phyloP scores from a whole-genome alignment of 2,888 invertebrate species.

The Tryphoninae sp. region DNA sequence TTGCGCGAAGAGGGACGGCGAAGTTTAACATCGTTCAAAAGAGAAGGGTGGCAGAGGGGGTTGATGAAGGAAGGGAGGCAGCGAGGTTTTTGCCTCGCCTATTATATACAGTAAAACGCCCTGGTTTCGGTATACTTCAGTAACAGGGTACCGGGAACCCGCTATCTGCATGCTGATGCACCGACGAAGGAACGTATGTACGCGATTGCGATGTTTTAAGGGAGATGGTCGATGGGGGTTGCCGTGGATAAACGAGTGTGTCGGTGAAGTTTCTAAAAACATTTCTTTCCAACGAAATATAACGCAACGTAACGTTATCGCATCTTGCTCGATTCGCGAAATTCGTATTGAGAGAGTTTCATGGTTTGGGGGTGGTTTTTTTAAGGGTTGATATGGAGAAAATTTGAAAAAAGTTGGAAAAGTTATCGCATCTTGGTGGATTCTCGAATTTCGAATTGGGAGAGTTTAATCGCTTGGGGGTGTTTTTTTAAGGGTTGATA shows the following conservation, averaged over 20 bases:
- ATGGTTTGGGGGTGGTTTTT: too few species aligned
- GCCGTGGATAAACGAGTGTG: constrained; percentile 35
- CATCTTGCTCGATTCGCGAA: too few species aligned
- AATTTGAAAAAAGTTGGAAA: too few species aligned
- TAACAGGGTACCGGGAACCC: constrained; percentile 44
- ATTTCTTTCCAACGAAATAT: neutral
- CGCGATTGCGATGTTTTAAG: constrained; percentile 13
- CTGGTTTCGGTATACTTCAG: constrained; percentile 31
- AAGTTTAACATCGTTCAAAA: constrained; percentile 53
- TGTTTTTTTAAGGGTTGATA: neutral
- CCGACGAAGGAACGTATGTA: constrained; percentile 1
- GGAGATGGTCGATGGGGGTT: neutral
- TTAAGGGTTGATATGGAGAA: too few species aligned
- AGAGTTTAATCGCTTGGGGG: neutral
- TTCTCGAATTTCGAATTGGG: too few species aligned
- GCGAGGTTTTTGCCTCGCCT: constrained; percentile 33
- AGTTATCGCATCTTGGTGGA: too few species aligned
- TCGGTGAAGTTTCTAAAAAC: neutral
- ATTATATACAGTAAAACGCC: constrained; percentile 36
- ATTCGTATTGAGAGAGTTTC: too few species aligned
- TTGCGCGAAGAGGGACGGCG: constrained; percentile 46
- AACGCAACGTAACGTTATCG: neutral
- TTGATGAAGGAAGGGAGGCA: neutral
- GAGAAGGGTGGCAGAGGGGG: neutral
- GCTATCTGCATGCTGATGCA: constrained; percentile 44